Base-by-base conservation (phyloP, 2,113 vertebrate genomes). In the Sturnira hondurensis region DNA sequence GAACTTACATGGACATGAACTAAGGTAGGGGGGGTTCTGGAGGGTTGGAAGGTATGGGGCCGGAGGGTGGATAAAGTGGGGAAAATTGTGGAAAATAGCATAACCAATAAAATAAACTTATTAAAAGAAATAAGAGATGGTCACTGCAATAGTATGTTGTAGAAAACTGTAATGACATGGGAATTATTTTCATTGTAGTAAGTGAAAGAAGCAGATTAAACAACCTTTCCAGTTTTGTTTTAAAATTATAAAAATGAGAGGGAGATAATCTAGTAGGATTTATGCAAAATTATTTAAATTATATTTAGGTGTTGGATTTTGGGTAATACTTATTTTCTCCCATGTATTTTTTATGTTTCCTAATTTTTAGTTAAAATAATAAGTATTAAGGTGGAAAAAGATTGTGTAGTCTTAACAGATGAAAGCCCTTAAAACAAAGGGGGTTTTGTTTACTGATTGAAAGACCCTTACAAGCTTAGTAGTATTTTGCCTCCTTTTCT, bases 331-430 rank as follows among this genome's bases (percentile, higher is more conserved):
- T 86, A 45, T 70, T 63, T 77, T 38, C 17, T 68, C 43, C 16
- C 81, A 77, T 82, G 45, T 63, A 70, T 76, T 83, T 85, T n/a
- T 52, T 26, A 87, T 94, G 50, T 54, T 94, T 94, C 52, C n/a
- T 61, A 38, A 24, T 82, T 86, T 50, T 88, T 93, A 43, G 16
- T 73, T 96, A 76, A 89, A 89, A 24, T 77, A 92, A 24, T 77
- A 82, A 82, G 7, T 93, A n/a, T 58, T 87, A 95, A 82, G 17
- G 85, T 26, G 22, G 52, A 5, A 56, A 88, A 95, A 85, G 19
- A 91, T 54, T 81, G 3, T 88, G 31, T 81, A 38, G 70, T 7
- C 22, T 45, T 68, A 76, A 45, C 26, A 93, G 24, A 90, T 93
- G 33, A 93, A 76, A 95, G 7, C 19, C 17, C 16, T 89, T 90